Percentiles rank a stretch among this genome's conserved stretches.
Evolutionary conservation across 92 coral and sea anemone genomes (phyloP).

Genomic region (Blastomussa wellsi): DNA sequence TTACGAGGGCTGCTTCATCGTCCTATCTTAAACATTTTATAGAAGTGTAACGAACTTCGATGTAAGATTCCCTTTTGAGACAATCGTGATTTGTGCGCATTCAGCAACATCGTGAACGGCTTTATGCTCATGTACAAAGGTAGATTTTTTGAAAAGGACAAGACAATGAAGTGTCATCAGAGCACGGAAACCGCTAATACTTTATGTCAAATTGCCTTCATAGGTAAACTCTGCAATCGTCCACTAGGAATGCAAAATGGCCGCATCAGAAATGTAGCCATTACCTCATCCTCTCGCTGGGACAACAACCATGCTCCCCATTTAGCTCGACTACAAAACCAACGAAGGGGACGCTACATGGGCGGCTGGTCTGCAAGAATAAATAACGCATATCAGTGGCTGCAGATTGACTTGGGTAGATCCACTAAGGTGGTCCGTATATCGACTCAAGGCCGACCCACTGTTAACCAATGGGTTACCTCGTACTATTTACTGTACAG

Average conservation of each 20-base stretch:
- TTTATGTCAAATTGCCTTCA: neutral
- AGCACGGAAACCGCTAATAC: neutral
- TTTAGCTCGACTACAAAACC: slow-evolving; percentile 69
- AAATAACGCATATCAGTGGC: slow-evolving; percentile 69
- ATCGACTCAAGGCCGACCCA: slow-evolving; percentile 65
- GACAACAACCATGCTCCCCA: slow-evolving; percentile 56
- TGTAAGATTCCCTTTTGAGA: no score
- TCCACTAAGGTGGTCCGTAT: slow-evolving; percentile 65
- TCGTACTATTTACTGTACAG: slow-evolving; percentile 60
- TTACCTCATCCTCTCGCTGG: slow-evolving; percentile 70
- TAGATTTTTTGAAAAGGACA: neutral
- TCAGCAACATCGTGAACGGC: no score
- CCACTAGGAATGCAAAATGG: slow-evolving; percentile 73
- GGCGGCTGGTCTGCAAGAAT: slow-evolving; percentile 75
- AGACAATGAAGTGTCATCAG: neutral
- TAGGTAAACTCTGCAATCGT: slow-evolving; percentile 72
- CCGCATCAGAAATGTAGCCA: slow-evolving; percentile 51
- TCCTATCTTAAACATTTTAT: no score
- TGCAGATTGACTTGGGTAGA: slow-evolving; percentile 55
- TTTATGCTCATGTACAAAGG: neutral
- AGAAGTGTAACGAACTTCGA: no score
- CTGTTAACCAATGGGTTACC: slow-evolving; percentile 65
- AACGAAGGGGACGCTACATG: slow-evolving; percentile 53
- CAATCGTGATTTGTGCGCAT: no score
- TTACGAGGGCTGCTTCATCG: no score